These are phyloP conservation scores for Ciona savignyi DNA, from an alignment of 23 tunicate genomes.

Conservation along the genomic window DNA sequence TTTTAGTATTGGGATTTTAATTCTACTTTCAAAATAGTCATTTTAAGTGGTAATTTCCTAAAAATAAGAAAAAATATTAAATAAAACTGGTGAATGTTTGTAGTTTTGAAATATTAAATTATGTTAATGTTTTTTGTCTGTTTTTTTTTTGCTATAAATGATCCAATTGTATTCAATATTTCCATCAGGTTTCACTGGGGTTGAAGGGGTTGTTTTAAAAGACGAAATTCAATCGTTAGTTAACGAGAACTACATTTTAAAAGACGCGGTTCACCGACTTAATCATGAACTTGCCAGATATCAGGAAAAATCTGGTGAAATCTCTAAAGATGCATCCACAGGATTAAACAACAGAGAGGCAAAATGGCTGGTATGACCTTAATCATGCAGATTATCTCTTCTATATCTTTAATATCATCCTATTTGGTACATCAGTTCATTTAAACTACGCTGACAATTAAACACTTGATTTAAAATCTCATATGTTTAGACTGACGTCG, in stretches of 20 bases:
- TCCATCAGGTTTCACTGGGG: constrained; percentile 41
- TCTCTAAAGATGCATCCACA: constrained; percentile 5
- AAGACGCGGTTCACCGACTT: constrained; percentile 43
- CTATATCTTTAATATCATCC: not conserved
- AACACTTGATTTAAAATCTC: not conserved
- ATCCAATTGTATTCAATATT: no score
- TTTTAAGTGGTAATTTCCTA: no score
- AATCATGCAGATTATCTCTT: not conserved
- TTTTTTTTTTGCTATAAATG: no score
- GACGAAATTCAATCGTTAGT: constrained; percentile 53
- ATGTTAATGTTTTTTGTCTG: no score
- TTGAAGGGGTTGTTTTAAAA: constrained; percentile 34
- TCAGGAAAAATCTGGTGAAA: constrained; percentile 51
- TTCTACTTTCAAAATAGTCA: no score
- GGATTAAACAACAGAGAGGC: constrained; percentile 4
- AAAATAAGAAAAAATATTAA: no score
- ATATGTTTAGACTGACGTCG: constrained; percentile 42
- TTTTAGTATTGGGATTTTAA: no score
- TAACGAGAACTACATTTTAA: constrained; percentile 57
- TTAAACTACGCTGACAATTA: not conserved
- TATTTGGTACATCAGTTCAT: not conserved
- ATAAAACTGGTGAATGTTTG: no score
- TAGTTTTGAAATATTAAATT: no score
- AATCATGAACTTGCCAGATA: constrained; percentile 44
- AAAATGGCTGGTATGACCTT: constrained; percentile 62